A percentile compares a stretch with the other conserved stretches of the same genome.
Conservation (phyloP, 2,888 invertebrate genomes). For the Troilus luridus region DNA sequence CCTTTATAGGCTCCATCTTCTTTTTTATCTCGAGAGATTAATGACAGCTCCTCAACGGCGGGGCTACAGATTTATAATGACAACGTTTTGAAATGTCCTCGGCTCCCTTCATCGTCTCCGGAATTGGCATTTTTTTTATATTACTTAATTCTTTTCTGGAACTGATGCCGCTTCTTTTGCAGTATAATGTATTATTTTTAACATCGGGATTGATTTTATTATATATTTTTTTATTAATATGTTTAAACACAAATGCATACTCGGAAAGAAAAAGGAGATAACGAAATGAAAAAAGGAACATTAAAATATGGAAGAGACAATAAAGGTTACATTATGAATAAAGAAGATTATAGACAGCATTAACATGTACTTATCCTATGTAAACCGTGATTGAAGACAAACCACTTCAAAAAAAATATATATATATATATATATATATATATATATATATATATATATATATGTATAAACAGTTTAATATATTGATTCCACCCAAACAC, state of each 20-base stretch:
- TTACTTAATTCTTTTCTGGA: conserved; percentile 40
- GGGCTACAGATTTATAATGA: conserved; percentile 41
- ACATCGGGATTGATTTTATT: background rate
- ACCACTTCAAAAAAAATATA: no score
- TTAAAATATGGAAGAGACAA: no score
- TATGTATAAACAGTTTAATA: no score
- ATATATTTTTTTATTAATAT: background rate
- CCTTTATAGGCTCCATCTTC: background rate
- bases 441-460: no score
- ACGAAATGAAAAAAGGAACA: background rate
- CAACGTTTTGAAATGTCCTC: conserved; percentile 35
- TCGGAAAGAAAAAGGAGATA: background rate
- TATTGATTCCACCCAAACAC: no score
- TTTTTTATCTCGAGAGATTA: conserved; percentile 21
- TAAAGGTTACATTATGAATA: no score
- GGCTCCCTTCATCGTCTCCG: conserved; percentile 4
- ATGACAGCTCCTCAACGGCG: conserved; percentile 43
- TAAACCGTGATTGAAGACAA: no score
- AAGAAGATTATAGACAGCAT: no score
- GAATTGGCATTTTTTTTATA: background rate
- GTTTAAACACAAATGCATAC: background rate
- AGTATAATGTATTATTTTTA: background rate
- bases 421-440: no score
- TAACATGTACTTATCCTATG: no score
- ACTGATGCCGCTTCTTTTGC: background rate